Evolutionary conservation across 2,888 invertebrate species (phyloP), one percentile per base, ranked within the genome.

Genomic region (Hanleya hanleyi): DNA sequence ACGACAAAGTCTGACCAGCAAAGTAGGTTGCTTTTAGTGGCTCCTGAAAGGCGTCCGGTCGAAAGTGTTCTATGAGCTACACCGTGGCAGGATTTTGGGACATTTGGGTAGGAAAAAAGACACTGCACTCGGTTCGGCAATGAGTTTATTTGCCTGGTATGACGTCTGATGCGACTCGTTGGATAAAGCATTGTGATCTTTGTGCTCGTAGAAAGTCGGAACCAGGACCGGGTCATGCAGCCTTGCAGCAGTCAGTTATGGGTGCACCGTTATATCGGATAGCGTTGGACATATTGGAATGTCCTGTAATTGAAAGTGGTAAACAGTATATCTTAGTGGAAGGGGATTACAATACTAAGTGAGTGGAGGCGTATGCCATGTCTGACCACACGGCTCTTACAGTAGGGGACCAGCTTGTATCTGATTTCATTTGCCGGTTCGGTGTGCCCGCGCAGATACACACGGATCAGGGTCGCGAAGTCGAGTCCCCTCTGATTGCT

Each of bases 371-470:
- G 51, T 51, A 51, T 22, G 51, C 51, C 26, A 51, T 51, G 12
- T 26, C 51, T 22, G 51, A 51, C 51, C 51, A 51, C 26, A 51
- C 22, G n/a, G 51, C 51, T 51, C 51, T n/a, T n/a, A 51, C 51
- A 9, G 51, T 51, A n/a, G 51, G n/a, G 7, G 51, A 51, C 26
- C 12, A 51, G 51, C 22, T 51, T 9, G 51, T 51, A 7, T n/a
- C 51, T 7, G 51, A 51, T 7, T 51, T 51, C 26, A 26, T 51
- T 51, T 18, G 15, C 9, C 51, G 51, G 7, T 51, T n/a, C 26
- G 51, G 51, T n/a, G 51, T 51, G 7, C 51, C 51, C 22, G 7
- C n/a, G 22, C 51, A 51, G 26, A 51, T 51, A 7, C 22, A 51
- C 7, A 51, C 15, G 7, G 51, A 51, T 51, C 51, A 51, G 26